Percentiles rank a stretch among this genome's conserved stretches.
Conservation (phyloP, 2,888 invertebrate species). For the Phasia obesa region DNA sequence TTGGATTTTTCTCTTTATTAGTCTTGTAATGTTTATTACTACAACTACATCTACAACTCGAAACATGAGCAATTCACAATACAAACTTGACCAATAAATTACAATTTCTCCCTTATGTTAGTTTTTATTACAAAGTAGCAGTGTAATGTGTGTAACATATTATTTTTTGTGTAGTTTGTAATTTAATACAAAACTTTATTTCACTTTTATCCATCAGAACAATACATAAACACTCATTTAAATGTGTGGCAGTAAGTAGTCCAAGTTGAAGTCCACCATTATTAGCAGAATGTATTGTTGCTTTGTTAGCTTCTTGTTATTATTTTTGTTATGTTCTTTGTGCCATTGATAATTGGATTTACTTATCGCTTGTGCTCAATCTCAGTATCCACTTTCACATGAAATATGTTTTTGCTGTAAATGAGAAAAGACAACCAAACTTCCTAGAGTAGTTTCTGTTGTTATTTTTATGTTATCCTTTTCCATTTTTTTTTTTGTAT, state of each 20-base stretch:
- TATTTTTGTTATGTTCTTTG: constrained; percentile 22
- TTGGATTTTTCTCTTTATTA: not conserved
- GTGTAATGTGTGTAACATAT: not conserved
- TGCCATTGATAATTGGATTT: constrained; percentile 72
- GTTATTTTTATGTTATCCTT: not conserved
- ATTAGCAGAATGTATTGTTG: constrained; percentile 18
- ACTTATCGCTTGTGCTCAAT: constrained; percentile 72
- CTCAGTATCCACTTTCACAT: constrained; percentile 72
- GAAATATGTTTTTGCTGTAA: constrained; percentile 67
- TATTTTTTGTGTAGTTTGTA: not conserved
- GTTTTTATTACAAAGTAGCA: not conserved
- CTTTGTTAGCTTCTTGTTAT: too few species aligned
- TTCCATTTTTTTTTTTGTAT: not conserved
- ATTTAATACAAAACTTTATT: constrained; percentile 26
- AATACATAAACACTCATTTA: not conserved
- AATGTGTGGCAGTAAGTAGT: not conserved
- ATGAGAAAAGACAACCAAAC: constrained; percentile 4
- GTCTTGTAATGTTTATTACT: not conserved
- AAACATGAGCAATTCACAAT: not conserved
- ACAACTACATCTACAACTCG: not conserved
- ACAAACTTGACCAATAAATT: constrained; percentile 20
- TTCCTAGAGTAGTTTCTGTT: not conserved
- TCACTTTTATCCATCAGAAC: not conserved
- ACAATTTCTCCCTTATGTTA: not conserved
- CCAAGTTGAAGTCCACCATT: constrained; percentile 15